These are phyloP conservation scores for Mormyrops attenuatus DNA, from an alignment of 2,797 vertebrate genomes.

Conservation along the genomic window DNA sequence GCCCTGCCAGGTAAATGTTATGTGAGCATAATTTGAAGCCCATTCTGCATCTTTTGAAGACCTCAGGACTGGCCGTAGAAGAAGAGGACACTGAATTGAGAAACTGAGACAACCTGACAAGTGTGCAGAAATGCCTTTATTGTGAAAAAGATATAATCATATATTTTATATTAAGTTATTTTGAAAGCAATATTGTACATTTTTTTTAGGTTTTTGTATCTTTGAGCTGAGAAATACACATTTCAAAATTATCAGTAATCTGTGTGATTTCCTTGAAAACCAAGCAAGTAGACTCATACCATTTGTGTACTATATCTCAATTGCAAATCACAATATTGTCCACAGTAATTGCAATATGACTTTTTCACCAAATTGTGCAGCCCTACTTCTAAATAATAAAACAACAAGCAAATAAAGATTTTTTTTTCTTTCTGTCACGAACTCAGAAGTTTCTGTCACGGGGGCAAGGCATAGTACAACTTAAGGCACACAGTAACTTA, in stretches of 20 bases:
- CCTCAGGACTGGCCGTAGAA: not conserved
- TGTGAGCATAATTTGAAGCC: not conserved
- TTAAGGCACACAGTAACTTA: too few species aligned
- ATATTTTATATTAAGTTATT: not conserved
- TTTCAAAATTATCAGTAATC: not conserved
- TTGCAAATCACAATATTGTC: not conserved
- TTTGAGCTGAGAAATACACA: constrained; percentile 8
- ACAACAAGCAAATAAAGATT: too few species aligned
- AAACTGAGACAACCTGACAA: not conserved
- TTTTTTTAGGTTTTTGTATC: not conserved
- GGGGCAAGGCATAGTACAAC: too few species aligned
- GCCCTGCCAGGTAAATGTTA: too few species aligned
- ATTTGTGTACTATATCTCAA: not conserved
- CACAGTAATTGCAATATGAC: not conserved
- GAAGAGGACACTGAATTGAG: not conserved
- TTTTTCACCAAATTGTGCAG: not conserved
- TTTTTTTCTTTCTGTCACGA: too few species aligned
- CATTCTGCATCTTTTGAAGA: not conserved
- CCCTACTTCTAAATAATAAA: not conserved
- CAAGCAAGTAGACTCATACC: not conserved
- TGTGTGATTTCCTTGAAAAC: constrained; percentile 3
- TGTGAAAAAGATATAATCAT: not conserved
- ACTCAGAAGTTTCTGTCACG: too few species aligned
- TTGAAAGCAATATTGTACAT: not conserved
- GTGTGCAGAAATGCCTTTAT: not conserved